Base-by-base conservation (phyloP, 2,113 vertebrate species). In the Strix aluco region DNA sequence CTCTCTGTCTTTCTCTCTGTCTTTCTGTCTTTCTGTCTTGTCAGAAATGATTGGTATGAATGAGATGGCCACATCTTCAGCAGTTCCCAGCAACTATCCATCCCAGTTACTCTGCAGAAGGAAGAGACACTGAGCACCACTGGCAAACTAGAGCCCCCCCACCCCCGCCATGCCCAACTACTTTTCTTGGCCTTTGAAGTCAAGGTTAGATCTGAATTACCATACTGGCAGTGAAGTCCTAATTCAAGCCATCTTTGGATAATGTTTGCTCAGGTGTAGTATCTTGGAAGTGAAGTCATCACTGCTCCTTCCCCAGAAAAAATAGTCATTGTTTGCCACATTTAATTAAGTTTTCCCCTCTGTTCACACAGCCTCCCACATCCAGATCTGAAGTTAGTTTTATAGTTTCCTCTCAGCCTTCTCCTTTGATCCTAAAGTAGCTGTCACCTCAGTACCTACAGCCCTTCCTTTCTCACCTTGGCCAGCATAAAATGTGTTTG, bases 221-320 rank as follows among this genome's bases (percentile, higher is more conserved):
- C 54, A 55, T 62, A 40, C 42, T 93, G 88, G 72, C 72, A 86
- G n/a, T 65, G 86, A 81, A 93, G 70, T 66, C 85, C 51, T 90
- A 58, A 74, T 72, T 94, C 81, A 96, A 94, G 65, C 69, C 86
- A 65, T 85, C 57, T 94, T 95, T 94, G 57, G 61, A 62, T 84
- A 94, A 79, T 91, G 88, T 96, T 97, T 97, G 95, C 96, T 93
- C 96, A 97, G 92, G 94, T 97, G 95, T 93, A 86, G 67, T 88
- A 46, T 88, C 89, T 75, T 95, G 91, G 72, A 96, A 96, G 87
- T 94, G 72, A 94, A 92, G 94, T 94, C 77, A 95, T 71, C 10
- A 2, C 81, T 75, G 29, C 73, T 80, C 72, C 49, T 90, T 95
- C 73, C 81, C 79, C 78, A 85, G 94, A 95, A 95, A 94, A 96